Evolutionary conservation across 2,113 vertebrate genomes (phyloP), one percentile per base, ranked within the genome.

Genomic region (Petroica traversi): DNA sequence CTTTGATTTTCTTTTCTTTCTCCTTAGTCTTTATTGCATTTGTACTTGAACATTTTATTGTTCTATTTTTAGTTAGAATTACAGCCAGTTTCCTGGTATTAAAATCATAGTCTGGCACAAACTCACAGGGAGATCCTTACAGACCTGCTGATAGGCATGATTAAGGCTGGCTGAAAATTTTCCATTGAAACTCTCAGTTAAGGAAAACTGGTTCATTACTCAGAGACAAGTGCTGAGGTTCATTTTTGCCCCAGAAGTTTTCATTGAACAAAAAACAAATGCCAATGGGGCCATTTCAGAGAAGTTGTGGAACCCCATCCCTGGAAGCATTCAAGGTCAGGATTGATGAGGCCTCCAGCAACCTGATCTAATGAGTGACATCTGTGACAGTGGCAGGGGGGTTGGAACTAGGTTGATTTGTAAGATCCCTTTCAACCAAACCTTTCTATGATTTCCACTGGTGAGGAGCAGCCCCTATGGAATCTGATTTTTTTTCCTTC

Each of bases 1-100:
- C 34, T 51, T 48, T 55, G 8, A 40, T 86, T 92, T 91, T 86
- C 64, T 92, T n/a, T n/a, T 54, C 52, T 84, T 91, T 91, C 83
- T 97, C 8, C 48, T 80, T 40, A 94, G 76, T 81, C 64, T 52
- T 93, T 81, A 63, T 29, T 68, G 61, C 64, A 71, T 84, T 88
- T 79, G 28, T 83, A 54, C 49, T 85, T 64, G 86, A 88, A 49
- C 80, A 91, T 89, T 94, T 84, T 84, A 93, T 94, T 91, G 74
- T 91, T 95, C 86, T 93, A 86, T 93, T 97, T 95, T 95, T 91
- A 96, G 80, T 63, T 57, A 81, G 46, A 75, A 81, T 95, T 95
- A 95, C 86, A 95, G 64, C 86, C 79, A 55, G 73, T 87, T 93
- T 91, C 76, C 80, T 95, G 59, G 57, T 92, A 96, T 95, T 95